phyloP scores from a whole-genome alignment of 2,888 invertebrate genomes.

The Heliconius ethilla region DNA sequence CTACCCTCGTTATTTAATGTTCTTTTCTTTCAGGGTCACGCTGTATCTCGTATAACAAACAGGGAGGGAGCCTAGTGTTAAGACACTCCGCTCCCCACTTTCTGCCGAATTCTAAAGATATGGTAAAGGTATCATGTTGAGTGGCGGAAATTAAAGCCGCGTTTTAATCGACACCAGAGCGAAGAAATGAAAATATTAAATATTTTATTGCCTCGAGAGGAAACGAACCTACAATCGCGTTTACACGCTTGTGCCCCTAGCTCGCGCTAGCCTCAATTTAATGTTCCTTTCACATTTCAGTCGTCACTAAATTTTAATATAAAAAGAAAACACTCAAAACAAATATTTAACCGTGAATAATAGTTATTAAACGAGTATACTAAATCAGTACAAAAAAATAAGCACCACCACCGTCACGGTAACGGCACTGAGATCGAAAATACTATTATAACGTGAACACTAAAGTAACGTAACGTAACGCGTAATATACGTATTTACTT shows the following conservation, averaged over 20 bases:
- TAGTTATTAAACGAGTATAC: constrained; percentile 10
- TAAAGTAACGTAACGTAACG: constrained; percentile 33
- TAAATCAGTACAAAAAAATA: constrained; percentile 33
- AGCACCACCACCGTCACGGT: constrained; percentile 58
- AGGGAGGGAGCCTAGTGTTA: no score
- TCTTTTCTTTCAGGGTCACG: neutral
- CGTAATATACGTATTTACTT: constrained; percentile 41
- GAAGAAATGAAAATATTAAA: no score
- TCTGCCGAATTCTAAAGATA: no score
- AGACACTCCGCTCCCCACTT: no score
- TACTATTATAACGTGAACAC: constrained; percentile 26
- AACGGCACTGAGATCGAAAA: constrained; percentile 61
- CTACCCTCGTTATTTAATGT: neutral
- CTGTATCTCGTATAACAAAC: no score
- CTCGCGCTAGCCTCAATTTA: no score
- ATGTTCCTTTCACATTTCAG: neutral
- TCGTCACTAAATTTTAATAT: neutral
- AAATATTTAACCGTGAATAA: constrained; percentile 16
- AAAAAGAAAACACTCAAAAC: neutral
- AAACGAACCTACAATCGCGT: no score
- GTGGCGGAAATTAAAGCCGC: no score
- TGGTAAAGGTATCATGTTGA: no score
- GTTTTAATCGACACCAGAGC: no score
- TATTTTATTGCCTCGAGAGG: no score
- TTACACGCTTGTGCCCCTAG: no score